Conservation (phyloP, 2,888 invertebrate genomes). For the Abscondita cerata region DNA sequence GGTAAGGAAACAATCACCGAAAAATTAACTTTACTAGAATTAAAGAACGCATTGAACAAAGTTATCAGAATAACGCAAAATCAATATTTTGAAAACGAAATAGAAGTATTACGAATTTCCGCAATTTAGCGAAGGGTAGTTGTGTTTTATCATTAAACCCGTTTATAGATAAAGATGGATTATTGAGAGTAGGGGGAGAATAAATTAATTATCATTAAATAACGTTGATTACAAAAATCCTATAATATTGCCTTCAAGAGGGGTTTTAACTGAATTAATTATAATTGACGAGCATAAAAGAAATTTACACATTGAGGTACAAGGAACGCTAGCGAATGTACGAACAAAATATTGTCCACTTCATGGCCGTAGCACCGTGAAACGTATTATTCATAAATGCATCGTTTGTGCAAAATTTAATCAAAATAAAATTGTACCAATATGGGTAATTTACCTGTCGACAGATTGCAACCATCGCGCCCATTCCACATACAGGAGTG, state of each 20-base stretch:
- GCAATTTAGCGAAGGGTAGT: constrained; percentile 11
- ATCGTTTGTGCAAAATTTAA: too few species aligned
- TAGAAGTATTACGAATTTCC: not conserved
- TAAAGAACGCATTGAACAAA: too few species aligned
- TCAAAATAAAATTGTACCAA: constrained; percentile 26
- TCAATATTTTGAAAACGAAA: not conserved
- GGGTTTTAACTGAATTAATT: constrained; percentile 2
- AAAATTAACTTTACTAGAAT: constrained; percentile 5
- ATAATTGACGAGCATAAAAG: not conserved
- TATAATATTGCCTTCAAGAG: constrained; percentile 1
- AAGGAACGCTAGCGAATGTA: constrained; percentile 33
- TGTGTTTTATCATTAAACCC: constrained; percentile 19
- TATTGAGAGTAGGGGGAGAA: constrained; percentile 12
- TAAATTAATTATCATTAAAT: not conserved
- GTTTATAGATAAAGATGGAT: constrained; percentile 18
- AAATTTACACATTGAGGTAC: not conserved
- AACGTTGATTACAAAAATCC: constrained; percentile 3
- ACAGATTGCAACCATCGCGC: constrained; percentile 27
- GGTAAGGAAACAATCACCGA: not conserved
- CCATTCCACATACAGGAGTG: constrained; percentile 36
- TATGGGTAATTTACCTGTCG: constrained; percentile 44
- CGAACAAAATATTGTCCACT: constrained; percentile 39
- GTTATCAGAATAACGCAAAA: constrained; percentile 2
- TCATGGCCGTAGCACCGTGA: too few species aligned
- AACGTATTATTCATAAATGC: too few species aligned